phyloP scores from a whole-genome alignment of 2,113 vertebrate genomes.

The Actenoides hombroni region DNA sequence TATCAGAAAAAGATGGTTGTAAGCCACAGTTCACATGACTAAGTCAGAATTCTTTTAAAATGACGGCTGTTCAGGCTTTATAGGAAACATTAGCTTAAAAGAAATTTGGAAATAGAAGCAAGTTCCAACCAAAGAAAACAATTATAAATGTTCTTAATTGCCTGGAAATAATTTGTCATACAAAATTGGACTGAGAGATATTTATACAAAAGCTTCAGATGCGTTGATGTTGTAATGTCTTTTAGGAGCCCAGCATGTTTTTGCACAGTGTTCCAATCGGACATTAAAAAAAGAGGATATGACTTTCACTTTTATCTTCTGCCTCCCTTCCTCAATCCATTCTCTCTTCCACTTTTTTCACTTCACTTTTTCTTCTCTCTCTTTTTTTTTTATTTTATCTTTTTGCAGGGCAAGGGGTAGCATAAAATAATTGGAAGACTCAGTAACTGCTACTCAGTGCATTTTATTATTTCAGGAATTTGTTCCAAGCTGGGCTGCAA shows the following conservation, averaged over 20 bases:
- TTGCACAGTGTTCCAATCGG: conserved; percentile 28
- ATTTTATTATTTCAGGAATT: conserved; percentile 81
- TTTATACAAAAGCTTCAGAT: conserved; percentile 53
- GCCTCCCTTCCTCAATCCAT: background rate
- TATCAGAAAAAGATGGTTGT: conserved; percentile 54
- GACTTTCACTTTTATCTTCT: conserved; percentile 48
- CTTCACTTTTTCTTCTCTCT: background rate
- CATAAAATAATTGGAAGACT: conserved; percentile 69
- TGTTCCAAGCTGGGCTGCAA: conserved; percentile 75
- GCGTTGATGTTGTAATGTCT: conserved; percentile 2
- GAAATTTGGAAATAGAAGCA: conserved; percentile 66
- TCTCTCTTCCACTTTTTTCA: background rate
- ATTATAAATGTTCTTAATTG: conserved; percentile 76
- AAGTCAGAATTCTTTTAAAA: conserved; percentile 64
- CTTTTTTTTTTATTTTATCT: background rate
- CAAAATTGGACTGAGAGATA: conserved; percentile 43
- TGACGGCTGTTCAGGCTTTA: conserved; percentile 45
- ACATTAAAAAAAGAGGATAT: conserved; percentile 24
- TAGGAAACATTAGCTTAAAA: conserved; percentile 64
- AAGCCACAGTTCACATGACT: conserved; percentile 27
- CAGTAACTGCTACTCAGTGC: conserved; percentile 63
- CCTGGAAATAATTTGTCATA: conserved; percentile 76
- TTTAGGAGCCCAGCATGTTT: conserved; percentile 39
- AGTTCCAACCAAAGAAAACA: conserved; percentile 67
- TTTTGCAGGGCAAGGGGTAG: background rate